Evolutionary conservation across 2,113 vertebrate genomes (phyloP), one percentile per base, ranked within the genome.

Genomic region (Emydocephalus ijimae): DNA sequence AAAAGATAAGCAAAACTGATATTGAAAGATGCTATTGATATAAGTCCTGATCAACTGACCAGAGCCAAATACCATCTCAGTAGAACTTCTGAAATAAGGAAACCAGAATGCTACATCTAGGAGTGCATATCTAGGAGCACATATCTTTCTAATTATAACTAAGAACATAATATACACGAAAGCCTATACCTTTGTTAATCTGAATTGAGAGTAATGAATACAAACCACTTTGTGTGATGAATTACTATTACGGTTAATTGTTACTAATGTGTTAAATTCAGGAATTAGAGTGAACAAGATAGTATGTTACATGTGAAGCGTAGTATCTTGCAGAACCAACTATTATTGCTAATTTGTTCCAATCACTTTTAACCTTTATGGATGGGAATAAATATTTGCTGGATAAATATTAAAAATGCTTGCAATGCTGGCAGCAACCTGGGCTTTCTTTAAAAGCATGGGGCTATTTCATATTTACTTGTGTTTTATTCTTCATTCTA

Each of bases 341-440:
- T n/a, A 34, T 56, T 87, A 29, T 43, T 92, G 18, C 7, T n/a
- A 92, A 89, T 55, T 2, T 69, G 85, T 55, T 95, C 96, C 97
- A 96, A 97, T 98, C 96, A 95, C 94, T 61, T 91, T 93, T 96
- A 94, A 98, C 97, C 97, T 98, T 96, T 94, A 95, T 91, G 92
- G 88, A 94, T 92, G 85, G 93, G 93, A 95, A 96, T 96, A 95
- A 97, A 93, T 94, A 91, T 94, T 90, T 95, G 92, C 23, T 94
- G 93, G 61, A 93, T 20, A 95, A n/a, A 81, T 74, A 96, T 89
- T 93, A 95, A 93, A 39, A 95, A 94, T 94, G 93, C 94, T 93
- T 96, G 96, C 90, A 97, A 94, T 91, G 94, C 94, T 92, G 45
- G 45, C 88, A 87, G 89, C 93, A 91, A 69, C 0, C 74, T 45